Evolutionary conservation across 2,113 vertebrate species (phyloP).

Genomic region (Amphiprion ocellaris): DNA sequence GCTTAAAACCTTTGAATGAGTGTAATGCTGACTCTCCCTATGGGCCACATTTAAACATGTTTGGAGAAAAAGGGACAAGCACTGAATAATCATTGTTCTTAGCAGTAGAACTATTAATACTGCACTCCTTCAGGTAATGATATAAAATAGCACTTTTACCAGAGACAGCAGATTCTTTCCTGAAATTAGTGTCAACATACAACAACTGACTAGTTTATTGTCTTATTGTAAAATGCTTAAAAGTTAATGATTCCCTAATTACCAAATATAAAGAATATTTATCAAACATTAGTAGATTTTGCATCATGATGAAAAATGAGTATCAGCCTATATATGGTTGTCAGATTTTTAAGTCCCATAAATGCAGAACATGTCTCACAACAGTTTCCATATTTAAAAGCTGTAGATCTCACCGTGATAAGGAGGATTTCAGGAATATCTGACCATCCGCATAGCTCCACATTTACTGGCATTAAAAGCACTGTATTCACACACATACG

Average conservation of each 20-base stretch:
- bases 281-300: not conserved
- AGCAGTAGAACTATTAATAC: not conserved
- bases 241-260: not conserved
- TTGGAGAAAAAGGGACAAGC: not conserved
- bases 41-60: not conserved
- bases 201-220: not conserved
- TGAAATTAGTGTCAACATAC: not conserved
- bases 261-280: not conserved
- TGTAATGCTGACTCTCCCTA: not conserved
- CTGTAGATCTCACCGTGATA: constrained; percentile 17
- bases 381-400: constrained; percentile 30
- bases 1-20: not conserved
- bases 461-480: constrained; percentile 49
- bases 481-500: not conserved
- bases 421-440: constrained; percentile 47
- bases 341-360: not conserved
- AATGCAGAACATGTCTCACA: not conserved
- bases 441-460: constrained; percentile 26
- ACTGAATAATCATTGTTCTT: too few species aligned
- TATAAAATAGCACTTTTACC: not conserved
- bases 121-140: not conserved
- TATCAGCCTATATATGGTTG: not conserved
- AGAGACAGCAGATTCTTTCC: not conserved
- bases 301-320: not conserved
- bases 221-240: not conserved